Base-by-base conservation (phyloP, 2,888 invertebrate species). In the Hedychridium roseum region DNA sequence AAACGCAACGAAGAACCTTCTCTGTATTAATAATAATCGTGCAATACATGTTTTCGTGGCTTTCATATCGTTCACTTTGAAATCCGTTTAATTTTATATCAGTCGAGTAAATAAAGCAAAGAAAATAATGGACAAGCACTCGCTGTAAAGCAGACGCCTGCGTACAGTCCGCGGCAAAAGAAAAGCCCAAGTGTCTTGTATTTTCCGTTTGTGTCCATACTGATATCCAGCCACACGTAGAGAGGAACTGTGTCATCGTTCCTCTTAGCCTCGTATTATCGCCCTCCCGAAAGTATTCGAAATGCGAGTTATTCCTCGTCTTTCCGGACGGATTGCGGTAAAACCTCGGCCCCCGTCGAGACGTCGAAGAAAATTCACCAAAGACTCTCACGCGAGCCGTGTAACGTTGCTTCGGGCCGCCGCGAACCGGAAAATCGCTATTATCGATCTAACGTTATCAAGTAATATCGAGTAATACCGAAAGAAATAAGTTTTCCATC, bases 71-170 rank as follows among this genome's bases (percentile, higher is more conserved):
- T 59, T 51, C 45, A 40, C 43, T 37, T 59, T 52, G 58, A 68
- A 66, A 67, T 65, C 62, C 60, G 61, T 69, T 68, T 64, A 62
- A 68, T 70, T 72, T 70, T 57, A 67, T 66, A 72, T 72, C 65
- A 54, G 41, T 53, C 60, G 57, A 57, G 55, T 57, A 69, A 71
- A 68, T 70, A 69, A 71, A 68, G 66, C 62, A 65, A 61, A 62
- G 60, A 56, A 47, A 52, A 52, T 43, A 51, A 61, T 45, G 52
- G 58, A 61, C 60, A 57, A 52, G 46, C 48, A 42, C 51, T 37
- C 50, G 50, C 54, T 54, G 57, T 48, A 55, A 63, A 60, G 59
- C 63, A 54, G 59, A 58, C 58, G 50, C 27, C 41, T 31, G n/a
- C 2, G 48, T 55, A 52, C 57, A 58, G 53, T 50, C 53, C 31